Conservation (phyloP, 1,140 invertebrate species). For the Papilio glaucus region DNA sequence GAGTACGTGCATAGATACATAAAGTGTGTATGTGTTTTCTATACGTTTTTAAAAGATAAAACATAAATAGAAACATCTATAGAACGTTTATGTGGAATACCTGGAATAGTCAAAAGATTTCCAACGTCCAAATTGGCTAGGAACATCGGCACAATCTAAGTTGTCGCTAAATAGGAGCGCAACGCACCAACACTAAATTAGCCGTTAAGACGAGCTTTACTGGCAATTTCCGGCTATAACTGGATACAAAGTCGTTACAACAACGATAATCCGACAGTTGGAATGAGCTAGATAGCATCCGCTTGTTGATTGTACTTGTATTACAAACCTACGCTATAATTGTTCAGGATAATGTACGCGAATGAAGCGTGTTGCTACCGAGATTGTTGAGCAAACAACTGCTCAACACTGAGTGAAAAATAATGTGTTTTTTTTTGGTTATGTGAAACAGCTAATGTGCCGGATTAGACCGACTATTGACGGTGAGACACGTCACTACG, state of each 20-base stretch:
- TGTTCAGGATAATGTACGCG: not conserved
- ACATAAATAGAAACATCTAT: not conserved
- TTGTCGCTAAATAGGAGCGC: constrained; percentile 22
- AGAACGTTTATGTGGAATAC: not conserved
- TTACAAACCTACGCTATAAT: not conserved
- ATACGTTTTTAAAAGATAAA: not conserved
- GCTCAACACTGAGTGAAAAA: not conserved
- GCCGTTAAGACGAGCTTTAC: constrained; percentile 35
- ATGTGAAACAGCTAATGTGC: no score
- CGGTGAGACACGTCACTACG: no score
- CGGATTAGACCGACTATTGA: no score
- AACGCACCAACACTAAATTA: constrained; percentile 33
- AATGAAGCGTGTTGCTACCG: not conserved
- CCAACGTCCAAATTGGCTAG: not conserved
- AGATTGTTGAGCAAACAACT: not conserved
- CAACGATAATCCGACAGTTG: constrained; percentile 37
- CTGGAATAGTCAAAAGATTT: not conserved
- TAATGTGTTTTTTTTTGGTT: not conserved
- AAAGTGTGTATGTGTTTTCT: no score
- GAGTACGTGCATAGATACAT: no score
- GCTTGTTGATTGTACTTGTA: constrained; percentile 37
- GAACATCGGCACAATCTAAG: constrained; percentile 13
- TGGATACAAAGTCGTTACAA: constrained; percentile 37
- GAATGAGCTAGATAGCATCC: constrained; percentile 36
- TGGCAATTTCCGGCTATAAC: constrained; percentile 37